Percentiles rank a stretch among this genome's conserved stretches.
Evolutionary conservation across 2,888 invertebrate genomes (phyloP).

Genomic region (Thera britannica): DNA sequence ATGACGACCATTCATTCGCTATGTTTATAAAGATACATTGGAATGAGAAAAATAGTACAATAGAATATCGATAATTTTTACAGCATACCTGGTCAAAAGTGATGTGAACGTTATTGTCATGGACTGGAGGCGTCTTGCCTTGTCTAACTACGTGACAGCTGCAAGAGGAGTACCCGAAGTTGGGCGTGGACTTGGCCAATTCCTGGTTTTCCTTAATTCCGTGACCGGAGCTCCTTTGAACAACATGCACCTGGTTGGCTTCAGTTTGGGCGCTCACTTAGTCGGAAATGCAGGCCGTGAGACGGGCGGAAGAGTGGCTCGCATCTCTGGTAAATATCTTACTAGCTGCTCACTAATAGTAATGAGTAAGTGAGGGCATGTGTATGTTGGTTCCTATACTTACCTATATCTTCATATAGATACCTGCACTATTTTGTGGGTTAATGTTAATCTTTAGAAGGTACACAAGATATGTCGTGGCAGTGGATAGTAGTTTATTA

Average conservation of each 20-base stretch:
- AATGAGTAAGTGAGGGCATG: too few species aligned
- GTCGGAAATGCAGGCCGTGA: constrained; percentile 72
- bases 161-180: constrained; percentile 64
- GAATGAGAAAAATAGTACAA: background rate
- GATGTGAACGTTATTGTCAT: constrained; percentile 71
- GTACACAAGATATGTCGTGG: too few species aligned
- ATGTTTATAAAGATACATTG: background rate
- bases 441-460: too few species aligned
- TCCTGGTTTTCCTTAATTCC: constrained; percentile 62
- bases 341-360: background rate
- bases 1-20: background rate
- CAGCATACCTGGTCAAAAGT: constrained; percentile 58
- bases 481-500: too few species aligned
- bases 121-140: constrained; percentile 69
- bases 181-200: constrained; percentile 70
- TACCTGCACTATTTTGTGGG: too few species aligned
- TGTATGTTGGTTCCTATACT: too few species aligned
- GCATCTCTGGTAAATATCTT: constrained; percentile 65
- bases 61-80: constrained; percentile 9
- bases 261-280: constrained; percentile 79
- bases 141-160: constrained; percentile 60
- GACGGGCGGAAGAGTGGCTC: constrained; percentile 62
- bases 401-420: too few species aligned
- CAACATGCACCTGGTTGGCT: constrained; percentile 74
- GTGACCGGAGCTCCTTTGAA: constrained; percentile 57